These are phyloP conservation scores for Reticulitermes speratus DNA, from an alignment of 1,140 invertebrate genomes.

Conservation along the genomic window DNA sequence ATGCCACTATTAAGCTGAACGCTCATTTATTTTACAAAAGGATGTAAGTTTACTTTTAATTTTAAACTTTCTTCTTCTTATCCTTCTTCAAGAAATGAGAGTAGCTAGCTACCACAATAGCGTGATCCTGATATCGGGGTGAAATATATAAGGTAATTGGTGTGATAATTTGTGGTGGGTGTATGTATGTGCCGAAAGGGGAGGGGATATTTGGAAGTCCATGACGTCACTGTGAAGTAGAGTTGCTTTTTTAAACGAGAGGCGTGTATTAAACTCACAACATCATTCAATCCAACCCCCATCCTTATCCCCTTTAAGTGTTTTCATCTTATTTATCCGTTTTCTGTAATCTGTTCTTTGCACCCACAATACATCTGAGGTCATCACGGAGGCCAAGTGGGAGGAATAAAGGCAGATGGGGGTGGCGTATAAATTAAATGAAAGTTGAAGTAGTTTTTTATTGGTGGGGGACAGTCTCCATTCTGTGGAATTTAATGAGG, in stretches of 20 bases:
- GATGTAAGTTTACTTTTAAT: no score
- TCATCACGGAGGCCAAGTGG: background rate
- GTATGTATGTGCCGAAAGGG: background rate
- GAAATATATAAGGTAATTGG: no score
- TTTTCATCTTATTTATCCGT: slow-evolving; percentile 1
- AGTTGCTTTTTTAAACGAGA: background rate
- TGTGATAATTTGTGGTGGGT: background rate
- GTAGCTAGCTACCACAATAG: no score
- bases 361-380: background rate
- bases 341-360: slow-evolving; percentile 1
- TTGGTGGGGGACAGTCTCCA: slow-evolving; percentile 12
- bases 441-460: slow-evolving; percentile 20
- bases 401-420: background rate
- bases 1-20: no score
- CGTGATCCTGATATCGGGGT: no score
- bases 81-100: no score
- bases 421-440: slow-evolving; percentile 22
- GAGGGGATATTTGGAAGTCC: background rate
- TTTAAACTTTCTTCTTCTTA: no score
- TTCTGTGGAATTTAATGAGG: slow-evolving; percentile 24
- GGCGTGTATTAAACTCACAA: background rate
- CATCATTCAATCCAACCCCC: background rate
- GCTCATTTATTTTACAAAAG: no score
- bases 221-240: background rate
- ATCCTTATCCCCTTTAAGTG: background rate